These are phyloP conservation scores for Pogonophryne albipinna DNA, from an alignment of 2,797 vertebrate species.

Conservation along the genomic window DNA sequence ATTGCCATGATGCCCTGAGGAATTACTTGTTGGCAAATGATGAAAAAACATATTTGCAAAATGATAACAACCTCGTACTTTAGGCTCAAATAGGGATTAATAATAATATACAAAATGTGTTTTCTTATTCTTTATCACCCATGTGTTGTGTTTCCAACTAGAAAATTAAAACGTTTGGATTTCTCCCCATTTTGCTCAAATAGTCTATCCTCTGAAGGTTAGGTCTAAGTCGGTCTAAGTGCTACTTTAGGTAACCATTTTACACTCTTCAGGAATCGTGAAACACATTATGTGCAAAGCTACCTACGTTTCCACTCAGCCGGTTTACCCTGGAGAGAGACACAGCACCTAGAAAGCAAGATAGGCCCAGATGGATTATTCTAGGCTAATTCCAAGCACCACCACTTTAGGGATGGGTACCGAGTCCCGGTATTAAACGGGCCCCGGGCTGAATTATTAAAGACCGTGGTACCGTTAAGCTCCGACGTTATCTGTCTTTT, in stretches of 20 bases:
- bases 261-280: conserved; percentile 50
- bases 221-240: conserved; percentile 10
- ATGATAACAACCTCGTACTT: conserved; percentile 3
- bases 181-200: conserved; percentile 13
- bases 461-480: too few relatives aligned
- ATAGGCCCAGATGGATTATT: conserved; percentile 70
- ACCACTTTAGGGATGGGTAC: conserved; percentile 37
- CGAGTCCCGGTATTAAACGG: too few relatives aligned
- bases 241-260: conserved; percentile 48
- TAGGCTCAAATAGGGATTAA: conserved; percentile 18
- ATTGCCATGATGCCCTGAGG: conserved; percentile 8
- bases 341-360: conserved; percentile 50
- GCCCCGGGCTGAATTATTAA: too few relatives aligned
- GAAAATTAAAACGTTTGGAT: conserved; percentile 10
- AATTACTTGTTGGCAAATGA: conserved; percentile 1
- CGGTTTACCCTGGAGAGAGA: conserved; percentile 63
- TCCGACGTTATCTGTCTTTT: too few relatives aligned
- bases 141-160: conserved; percentile 2
- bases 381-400: conserved; percentile 71
- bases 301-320: conserved; percentile 55
- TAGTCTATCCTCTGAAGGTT: conserved; percentile 7
- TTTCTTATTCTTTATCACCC: conserved; percentile 16
- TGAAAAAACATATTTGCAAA: not conserved
- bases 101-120: conserved; percentile 12
- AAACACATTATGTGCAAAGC: conserved; percentile 60